phyloP scores from a whole-genome alignment of 2,888 invertebrate species.

The Cantharis nigra region DNA sequence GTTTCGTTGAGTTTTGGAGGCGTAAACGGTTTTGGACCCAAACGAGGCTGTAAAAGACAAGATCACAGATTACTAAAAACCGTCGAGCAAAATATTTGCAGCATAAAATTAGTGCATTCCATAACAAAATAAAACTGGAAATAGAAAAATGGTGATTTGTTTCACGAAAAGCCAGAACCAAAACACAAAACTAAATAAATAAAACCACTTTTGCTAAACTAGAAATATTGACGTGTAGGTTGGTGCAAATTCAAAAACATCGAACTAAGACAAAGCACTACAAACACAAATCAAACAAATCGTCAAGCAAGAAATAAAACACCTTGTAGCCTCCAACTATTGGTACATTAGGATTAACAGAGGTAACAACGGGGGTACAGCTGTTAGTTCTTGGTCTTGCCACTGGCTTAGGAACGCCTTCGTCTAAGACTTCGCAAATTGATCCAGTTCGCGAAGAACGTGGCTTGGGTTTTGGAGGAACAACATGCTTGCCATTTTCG shows the following conservation, averaged over 20 bases:
- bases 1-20: conserved; percentile 74
- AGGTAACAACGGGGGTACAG: conserved; percentile 62
- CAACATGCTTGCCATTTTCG: conserved; percentile 18
- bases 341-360: conserved; percentile 60
- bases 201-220: not conserved
- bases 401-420: conserved; percentile 66
- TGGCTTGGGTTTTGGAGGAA: conserved; percentile 81
- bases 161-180: not conserved
- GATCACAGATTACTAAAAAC: conserved; percentile 3
- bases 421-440: conserved; percentile 68
- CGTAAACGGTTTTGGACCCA: conserved; percentile 86
- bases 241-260: not conserved
- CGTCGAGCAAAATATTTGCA: not conserved
- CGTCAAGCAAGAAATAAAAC: conserved; percentile 25
- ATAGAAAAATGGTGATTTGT: not conserved
- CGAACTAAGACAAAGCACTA: not conserved
- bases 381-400: conserved; percentile 71
- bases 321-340: conserved; percentile 77
- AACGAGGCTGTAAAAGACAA: conserved; percentile 67
- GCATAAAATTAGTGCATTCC: not conserved
- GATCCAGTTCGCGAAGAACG: conserved; percentile 73
- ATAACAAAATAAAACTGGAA: not conserved
- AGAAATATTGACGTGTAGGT: not conserved
- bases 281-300: not conserved
- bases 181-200: not conserved